These are phyloP conservation scores for Athrips mouffetella DNA, from an alignment of 2,888 invertebrate genomes.

Conservation along the genomic window DNA sequence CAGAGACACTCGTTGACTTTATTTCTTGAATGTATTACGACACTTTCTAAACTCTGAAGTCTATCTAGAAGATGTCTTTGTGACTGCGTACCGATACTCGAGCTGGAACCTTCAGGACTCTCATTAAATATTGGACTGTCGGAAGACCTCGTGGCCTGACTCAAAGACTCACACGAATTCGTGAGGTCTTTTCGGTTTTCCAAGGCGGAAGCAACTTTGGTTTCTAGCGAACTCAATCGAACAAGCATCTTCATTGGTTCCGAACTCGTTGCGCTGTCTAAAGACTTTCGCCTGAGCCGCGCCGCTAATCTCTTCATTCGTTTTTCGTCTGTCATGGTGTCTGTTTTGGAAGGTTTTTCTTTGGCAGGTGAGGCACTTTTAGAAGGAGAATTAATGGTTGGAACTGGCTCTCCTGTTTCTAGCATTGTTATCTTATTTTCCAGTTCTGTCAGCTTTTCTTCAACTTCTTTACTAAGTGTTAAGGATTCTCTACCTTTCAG, in stretches of 20 bases:
- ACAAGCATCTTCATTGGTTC: conserved; percentile 90
- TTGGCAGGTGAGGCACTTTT: conserved; percentile 76
- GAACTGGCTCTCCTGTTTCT: conserved; percentile 72
- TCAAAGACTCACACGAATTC: conserved; percentile 79
- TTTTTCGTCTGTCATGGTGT: conserved; percentile 68
- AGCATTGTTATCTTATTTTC: conserved; percentile 86
- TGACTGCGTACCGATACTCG: conserved; percentile 66
- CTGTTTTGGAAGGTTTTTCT: conserved; percentile 73
- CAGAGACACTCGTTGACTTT: conserved; percentile 83
- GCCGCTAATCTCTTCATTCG: conserved; percentile 74
- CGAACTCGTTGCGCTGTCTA: conserved; percentile 87
- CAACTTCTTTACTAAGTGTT: conserved; percentile 89
- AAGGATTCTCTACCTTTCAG: conserved; percentile 90
- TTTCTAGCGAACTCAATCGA: conserved; percentile 86
- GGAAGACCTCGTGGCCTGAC: conserved; percentile 57
- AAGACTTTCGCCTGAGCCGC: conserved; percentile 83
- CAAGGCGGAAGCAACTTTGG: conserved; percentile 83
- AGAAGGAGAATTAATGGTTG: conserved; percentile 66
- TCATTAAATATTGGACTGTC: conserved; percentile 49
- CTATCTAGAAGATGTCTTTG: conserved; percentile 78
- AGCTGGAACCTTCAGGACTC: conserved; percentile 40
- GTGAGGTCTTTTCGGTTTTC: conserved; percentile 64
- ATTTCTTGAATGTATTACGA: conserved; percentile 80
- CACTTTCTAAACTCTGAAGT: conserved; percentile 79
- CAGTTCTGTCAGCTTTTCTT: conserved; percentile 88